Conservation (phyloP, 2,797 vertebrate genomes). For the Crenichthys baileyi region DNA sequence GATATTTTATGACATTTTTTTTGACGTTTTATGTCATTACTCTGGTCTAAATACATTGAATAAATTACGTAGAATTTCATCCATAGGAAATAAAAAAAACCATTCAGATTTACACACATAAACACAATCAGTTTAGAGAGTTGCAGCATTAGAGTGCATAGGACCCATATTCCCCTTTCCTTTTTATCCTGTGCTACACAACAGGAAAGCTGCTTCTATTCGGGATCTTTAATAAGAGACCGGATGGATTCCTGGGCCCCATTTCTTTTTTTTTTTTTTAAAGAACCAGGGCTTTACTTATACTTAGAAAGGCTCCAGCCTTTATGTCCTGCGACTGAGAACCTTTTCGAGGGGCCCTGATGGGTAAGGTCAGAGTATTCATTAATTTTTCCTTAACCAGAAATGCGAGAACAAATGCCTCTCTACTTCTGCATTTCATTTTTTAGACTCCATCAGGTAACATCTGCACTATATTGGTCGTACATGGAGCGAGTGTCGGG, state of each 20-base stretch:
- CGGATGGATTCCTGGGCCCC: conserved; percentile 34
- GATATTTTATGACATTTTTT: background rate
- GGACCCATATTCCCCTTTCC: background rate
- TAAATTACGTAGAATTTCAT: too few species aligned
- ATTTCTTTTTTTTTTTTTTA: conserved; percentile 22
- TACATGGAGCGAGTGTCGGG: conserved; percentile 29
- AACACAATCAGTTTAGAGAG: background rate
- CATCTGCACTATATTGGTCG: conserved; percentile 45
- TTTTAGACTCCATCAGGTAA: conserved; percentile 45
- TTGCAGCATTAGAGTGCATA: background rate
- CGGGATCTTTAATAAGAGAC: conserved; percentile 26
- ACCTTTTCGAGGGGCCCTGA: conserved; percentile 69
- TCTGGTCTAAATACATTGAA: background rate
- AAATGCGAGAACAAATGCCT: conserved; percentile 58
- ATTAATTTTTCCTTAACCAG: conserved; percentile 64
- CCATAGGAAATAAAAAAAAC: background rate
- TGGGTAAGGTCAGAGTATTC: conserved; percentile 68
- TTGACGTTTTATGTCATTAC: background rate
- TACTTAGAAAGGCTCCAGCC: conserved; percentile 54
- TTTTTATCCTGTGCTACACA: conserved; percentile 14
- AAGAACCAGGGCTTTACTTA: conserved; percentile 50
- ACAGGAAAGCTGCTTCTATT: conserved; percentile 20
- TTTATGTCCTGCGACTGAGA: conserved; percentile 64
- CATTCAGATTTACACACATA: background rate
- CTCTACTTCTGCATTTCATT: conserved; percentile 38